These are phyloP conservation scores for human (Homo sapiens) DNA, from an alignment of 2,113 vertebrate genomes.

Conservation along the genomic window DNA sequence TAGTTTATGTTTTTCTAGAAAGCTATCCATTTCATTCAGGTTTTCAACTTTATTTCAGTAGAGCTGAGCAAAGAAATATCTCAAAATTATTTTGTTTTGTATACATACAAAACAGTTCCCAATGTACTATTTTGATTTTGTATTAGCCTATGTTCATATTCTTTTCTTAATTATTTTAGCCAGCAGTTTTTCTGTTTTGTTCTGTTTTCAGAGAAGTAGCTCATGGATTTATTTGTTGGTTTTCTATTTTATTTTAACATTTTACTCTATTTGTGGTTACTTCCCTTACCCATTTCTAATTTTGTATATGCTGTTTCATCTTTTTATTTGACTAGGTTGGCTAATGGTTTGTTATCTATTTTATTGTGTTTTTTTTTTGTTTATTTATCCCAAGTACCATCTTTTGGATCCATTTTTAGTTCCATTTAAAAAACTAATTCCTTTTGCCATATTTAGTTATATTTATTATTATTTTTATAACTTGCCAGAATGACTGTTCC, in stretches of 20 bases:
- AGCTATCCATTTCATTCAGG: not conserved
- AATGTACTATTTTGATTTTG: not conserved
- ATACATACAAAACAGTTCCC: not conserved
- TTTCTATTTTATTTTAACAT: not conserved
- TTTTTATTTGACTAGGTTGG: not conserved
- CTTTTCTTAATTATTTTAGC: not conserved
- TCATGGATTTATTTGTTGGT: slow-evolving; percentile 17
- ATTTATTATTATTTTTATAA: slow-evolving; percentile 10
- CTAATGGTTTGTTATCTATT: not conserved
- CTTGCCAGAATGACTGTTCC: not conserved
- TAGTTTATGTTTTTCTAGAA: not conserved
- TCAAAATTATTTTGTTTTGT: not conserved
- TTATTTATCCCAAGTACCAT: not conserved
- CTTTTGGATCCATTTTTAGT: not conserved
- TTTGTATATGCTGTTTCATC: not conserved
- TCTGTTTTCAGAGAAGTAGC: not conserved
- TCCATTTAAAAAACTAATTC: not conserved
- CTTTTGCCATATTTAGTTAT: not conserved
- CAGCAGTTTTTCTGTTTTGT: not conserved
- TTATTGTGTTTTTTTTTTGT: not conserved
- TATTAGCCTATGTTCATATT: not conserved
- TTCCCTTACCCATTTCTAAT: not conserved
- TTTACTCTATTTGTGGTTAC: not conserved
- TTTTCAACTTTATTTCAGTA: not conserved
- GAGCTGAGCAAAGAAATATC: not conserved